These are phyloP conservation scores for Pelagia noctiluca DNA, from an alignment of 30 jellyfish, hydroid and myxozoan genomes.

Conservation along the genomic window DNA sequence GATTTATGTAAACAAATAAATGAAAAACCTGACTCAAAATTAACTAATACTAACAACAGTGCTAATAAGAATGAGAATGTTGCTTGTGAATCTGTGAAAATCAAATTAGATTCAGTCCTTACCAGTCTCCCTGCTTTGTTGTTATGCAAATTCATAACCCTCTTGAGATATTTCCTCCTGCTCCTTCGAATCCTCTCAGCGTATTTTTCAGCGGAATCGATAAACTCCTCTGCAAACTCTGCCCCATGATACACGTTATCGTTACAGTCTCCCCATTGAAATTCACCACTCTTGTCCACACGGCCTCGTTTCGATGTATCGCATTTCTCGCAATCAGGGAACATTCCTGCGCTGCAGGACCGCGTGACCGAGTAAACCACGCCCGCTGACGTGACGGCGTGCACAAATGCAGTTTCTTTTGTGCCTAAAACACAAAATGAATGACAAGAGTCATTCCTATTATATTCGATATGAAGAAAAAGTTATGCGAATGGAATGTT, in stretches of 20 bases:
- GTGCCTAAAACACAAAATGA: slow-evolving; percentile 58
- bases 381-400: slow-evolving; percentile 95
- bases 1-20: too few relatives aligned
- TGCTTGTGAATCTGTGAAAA: too few relatives aligned
- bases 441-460: too few relatives aligned
- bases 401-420: slow-evolving; percentile 87
- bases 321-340: slow-evolving; percentile 81
- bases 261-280: slow-evolving; percentile 97
- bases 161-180: slow-evolving; percentile 57
- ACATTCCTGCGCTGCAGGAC: slow-evolving; percentile 90
- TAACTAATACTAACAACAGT: too few relatives aligned
- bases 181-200: slow-evolving; percentile 55
- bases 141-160: slow-evolving; percentile 84
- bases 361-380: slow-evolving; percentile 85
- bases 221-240: slow-evolving; percentile 75
- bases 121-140: slow-evolving; percentile 96
- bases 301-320: slow-evolving; percentile 71
- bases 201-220: slow-evolving; percentile 65
- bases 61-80: too few relatives aligned
- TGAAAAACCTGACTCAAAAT: too few relatives aligned
- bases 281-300: slow-evolving; percentile 82
- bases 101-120: not conserved
- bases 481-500: not conserved
- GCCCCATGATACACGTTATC: slow-evolving; percentile 74
- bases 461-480: not conserved